phyloP scores from a whole-genome alignment of 1,140 invertebrate genomes.

The Elymnias hypermnestra region DNA sequence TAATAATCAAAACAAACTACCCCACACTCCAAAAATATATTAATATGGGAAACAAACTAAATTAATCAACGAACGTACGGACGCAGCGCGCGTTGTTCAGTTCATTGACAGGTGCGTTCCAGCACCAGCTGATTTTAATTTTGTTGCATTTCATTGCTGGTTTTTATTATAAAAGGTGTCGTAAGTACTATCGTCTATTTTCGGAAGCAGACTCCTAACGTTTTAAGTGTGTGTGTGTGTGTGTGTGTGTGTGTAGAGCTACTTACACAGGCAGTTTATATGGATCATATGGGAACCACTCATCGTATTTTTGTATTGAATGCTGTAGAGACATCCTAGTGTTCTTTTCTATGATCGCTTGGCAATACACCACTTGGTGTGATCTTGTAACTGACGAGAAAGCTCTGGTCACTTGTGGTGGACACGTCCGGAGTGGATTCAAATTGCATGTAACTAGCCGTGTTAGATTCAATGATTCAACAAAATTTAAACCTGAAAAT shows the following conservation, averaged over 20 bases:
- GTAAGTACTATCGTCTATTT: too few species aligned
- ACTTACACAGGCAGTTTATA: conserved; percentile 65
- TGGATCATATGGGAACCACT: conserved; percentile 74
- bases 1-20: too few species aligned
- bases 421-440: conserved; percentile 90
- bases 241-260: too few species aligned
- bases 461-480: conserved; percentile 88
- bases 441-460: conserved; percentile 88
- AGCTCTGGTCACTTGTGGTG: conserved; percentile 84
- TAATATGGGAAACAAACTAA: too few species aligned
- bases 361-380: conserved; percentile 95
- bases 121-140: too few species aligned
- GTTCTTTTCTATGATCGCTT: conserved; percentile 92
- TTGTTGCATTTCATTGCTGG: too few species aligned
- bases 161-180: background rate
- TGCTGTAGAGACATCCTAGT: conserved; percentile 78
- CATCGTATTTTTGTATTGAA: conserved; percentile 37
- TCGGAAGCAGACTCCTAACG: too few species aligned
- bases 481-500: conserved; percentile 84
- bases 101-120: too few species aligned
- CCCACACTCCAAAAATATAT: too few species aligned
- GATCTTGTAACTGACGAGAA: conserved; percentile 90
- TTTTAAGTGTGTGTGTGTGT: background rate
- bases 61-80: too few species aligned
- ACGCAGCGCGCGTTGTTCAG: too few species aligned